Conservation (phyloP, 1,140 invertebrate species). For the Drosophila sproati region DNA sequence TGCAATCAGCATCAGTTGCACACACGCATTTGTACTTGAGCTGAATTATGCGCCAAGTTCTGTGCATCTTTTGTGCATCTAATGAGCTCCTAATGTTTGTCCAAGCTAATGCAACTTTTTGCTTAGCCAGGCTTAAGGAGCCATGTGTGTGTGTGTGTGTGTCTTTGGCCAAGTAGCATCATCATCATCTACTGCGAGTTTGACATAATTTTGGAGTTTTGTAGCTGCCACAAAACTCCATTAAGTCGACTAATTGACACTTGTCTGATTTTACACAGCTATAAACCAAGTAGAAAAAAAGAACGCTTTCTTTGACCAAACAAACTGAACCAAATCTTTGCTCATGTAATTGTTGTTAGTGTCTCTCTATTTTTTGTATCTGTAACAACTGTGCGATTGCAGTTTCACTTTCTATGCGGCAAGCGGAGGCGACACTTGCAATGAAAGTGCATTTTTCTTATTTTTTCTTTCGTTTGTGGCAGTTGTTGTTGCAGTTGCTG, state of each 20-base stretch:
- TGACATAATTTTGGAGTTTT: constrained; percentile 29
- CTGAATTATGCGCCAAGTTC: constrained; percentile 49
- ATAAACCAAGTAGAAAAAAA: constrained; percentile 14
- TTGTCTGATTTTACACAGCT: background rate
- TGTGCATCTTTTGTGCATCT: constrained; percentile 44
- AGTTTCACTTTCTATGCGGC: constrained; percentile 74
- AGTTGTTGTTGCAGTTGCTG: constrained; percentile 10
- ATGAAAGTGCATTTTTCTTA: constrained; percentile 67
- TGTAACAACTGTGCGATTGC: constrained; percentile 61
- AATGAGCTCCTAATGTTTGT: constrained; percentile 55
- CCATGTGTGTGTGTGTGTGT: constrained; percentile 21
- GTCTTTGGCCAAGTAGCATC: constrained; percentile 11
- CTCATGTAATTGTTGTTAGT: constrained; percentile 70
- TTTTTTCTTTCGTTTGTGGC: constrained; percentile 1
- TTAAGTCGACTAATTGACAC: constrained; percentile 44
- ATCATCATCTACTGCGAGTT: constrained; percentile 2
- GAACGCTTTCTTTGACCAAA: constrained; percentile 65
- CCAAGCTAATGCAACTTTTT: constrained; percentile 30
- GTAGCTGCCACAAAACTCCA: background rate
- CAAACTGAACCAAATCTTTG: constrained; percentile 52
- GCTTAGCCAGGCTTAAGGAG: constrained; percentile 6
- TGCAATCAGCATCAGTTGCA: constrained; percentile 54
- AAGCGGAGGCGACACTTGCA: constrained; percentile 59
- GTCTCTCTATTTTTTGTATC: constrained; percentile 32
- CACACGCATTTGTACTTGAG: constrained; percentile 6